Base-by-base conservation (phyloP, 2,113 vertebrate genomes). In the Prochilodus magdalenae region DNA sequence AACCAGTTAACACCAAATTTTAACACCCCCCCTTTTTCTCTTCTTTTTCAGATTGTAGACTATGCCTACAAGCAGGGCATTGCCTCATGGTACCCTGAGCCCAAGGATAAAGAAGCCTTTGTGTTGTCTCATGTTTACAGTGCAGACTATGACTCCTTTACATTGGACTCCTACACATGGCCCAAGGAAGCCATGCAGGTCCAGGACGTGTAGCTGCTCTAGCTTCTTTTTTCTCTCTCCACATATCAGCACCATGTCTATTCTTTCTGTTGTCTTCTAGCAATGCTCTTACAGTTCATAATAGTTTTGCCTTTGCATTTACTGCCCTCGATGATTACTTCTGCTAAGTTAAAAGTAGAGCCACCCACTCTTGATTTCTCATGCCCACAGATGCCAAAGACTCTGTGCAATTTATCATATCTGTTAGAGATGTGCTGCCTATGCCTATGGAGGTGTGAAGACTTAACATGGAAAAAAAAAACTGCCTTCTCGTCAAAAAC, bases 51-150 rank as follows among this genome's bases (percentile, higher is more conserved):
- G 98, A 85, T 98, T 12, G 92, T 98, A 71, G 93, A 96, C 89
- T 94, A 96, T 24, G 98, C 96, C 30, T 99, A 99, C 93, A 95
- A 93, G 88, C 89, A 96, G 8, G 93, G 93, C 88, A 90, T 96
- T 16, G 98, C 98, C 63, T 97, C 97, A 13, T 90, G 90, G 86
- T 96, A 99, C 85, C 98, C 98, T 0, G 98, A 99, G 86, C 98
- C 98, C 4, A 92, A 96, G 88, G 97, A 99, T 94, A 99, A 99
- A 90, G 96, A 98, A 84, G 92, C 96, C 27, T 98, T 99, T 84
- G 92, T 99, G 80, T 93, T 95, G 74, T 95, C 92, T 63, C 92
- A 94, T 40, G 66, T 98, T 86, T 99, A 99, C 92, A 99, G 93
- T 72, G 90, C 97, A 2, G 95, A 97, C 77, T 99, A 99, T 0